Base-by-base conservation (phyloP, 1,140 invertebrate genomes). In the Mercenaria mercenaria region DNA sequence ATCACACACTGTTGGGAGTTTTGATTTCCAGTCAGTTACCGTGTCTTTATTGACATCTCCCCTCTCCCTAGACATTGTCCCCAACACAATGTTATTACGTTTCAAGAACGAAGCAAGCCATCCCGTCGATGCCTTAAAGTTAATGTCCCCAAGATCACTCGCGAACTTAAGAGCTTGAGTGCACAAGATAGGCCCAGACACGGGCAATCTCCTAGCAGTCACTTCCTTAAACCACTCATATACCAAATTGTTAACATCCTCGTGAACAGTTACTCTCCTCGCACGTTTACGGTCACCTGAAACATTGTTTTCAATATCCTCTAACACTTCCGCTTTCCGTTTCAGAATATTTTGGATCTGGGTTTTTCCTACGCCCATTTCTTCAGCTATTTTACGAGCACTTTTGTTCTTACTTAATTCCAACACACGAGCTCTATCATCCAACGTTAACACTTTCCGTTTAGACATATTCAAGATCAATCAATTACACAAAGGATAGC, bases 51-150 rank as follows among this genome's bases (percentile, higher is more conserved):
- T 47, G 10, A 90, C 88, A 67, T 89, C 88, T 2, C 81, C 88
- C 37, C 82, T 82, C 69, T 91, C 82, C 29, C 90, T 88, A 77
- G 69, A 64, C 83, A 81, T 80, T 32, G 64, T 82, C 18, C 81
- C 76, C 32, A 89, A 87, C 13, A 74, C 79, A 52, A 91, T 91
- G 50, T 84, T 91, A 43, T 92, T 61, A 52, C 90, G 50, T 29
- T 83, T 90, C 0, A 84, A 1, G 82, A 92, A 92, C 1, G 34
- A 41, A 3, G 88, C 84, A 15, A 91, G 39, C 88, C 91, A 91
- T 0, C 92, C 91, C 52, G 93, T 91, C 20, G 94, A 93, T 39
- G 88, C 92, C 23, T 93, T 92, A 77, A 94, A 92, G 18, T 77
- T 29, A 92, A 50, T 59, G 6, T 74, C 41, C 15, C 79, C 80